phyloP scores from a whole-genome alignment of 2,888 invertebrate species.

The Onchidella celtica region DNA sequence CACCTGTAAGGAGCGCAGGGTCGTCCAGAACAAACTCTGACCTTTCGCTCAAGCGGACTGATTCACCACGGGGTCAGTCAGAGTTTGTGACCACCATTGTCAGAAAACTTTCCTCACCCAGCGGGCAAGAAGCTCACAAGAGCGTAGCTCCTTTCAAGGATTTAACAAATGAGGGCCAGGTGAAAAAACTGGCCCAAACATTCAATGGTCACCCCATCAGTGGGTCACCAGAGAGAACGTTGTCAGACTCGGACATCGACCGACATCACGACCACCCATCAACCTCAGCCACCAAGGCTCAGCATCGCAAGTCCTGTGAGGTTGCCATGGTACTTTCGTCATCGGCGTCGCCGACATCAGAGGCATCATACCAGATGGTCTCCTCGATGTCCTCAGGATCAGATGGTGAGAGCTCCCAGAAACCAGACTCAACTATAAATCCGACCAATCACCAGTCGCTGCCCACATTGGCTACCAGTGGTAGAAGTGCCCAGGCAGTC shows the following conservation, averaged over 20 bases:
- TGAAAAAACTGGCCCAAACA: constrained; percentile 65
- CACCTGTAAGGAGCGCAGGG: constrained; percentile 60
- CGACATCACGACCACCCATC: neutral
- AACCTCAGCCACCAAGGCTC: neutral
- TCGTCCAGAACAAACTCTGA: constrained; percentile 58
- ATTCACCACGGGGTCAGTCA: constrained; percentile 64
- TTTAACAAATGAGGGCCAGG: constrained; percentile 70
- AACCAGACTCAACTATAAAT: constrained; percentile 66
- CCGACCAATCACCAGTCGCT: constrained; percentile 66
- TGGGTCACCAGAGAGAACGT: constrained; percentile 55
- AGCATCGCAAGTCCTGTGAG: constrained; percentile 41
- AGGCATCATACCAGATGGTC: constrained; percentile 17
- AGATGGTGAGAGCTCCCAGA: constrained; percentile 29
- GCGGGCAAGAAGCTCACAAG: constrained; percentile 60
- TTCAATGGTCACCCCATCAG: constrained; percentile 54
- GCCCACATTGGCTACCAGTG: constrained; percentile 60
- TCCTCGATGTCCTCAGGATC: constrained; percentile 30
- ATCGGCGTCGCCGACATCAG: constrained; percentile 4
- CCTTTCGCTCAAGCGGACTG: constrained; percentile 59
- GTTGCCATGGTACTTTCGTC: constrained; percentile 37
- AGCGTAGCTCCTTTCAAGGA: constrained; percentile 61
- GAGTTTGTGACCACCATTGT: constrained; percentile 72
- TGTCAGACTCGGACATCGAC: constrained; percentile 55
- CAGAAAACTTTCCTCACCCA: constrained; percentile 66
- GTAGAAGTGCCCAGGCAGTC: constrained; percentile 14